Base-by-base conservation (phyloP, 1,140 invertebrate species). In the Adoxophyes honmai region DNA sequence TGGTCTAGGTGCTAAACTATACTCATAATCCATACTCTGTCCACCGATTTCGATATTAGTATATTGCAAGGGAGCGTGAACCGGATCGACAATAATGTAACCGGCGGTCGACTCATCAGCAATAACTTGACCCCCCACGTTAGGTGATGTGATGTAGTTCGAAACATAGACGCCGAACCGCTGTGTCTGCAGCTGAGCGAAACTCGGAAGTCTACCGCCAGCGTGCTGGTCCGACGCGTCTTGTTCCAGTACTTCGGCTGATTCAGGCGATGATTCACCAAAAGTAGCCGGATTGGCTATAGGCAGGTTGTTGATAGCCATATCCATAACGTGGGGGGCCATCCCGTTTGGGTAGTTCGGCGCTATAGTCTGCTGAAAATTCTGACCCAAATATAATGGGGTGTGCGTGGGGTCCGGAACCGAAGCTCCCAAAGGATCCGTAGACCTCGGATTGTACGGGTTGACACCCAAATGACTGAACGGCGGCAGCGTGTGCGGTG, bases 241-340 rank as follows among this genome's bases (percentile, higher is more conserved):
- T 39, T 84, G 75, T 70, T 89, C 77, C 68, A 89, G 81, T 68
- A 86, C 77, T 28, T 82, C 83, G 74, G 80, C 87, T 55, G 76
- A 78, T 79, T 89, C 82, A 13, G 82, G 74, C 85, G 76, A 44
- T 8, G 74, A 76, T 85, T 92, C 92, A 93, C 93, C 93, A 94
- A 91, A 93, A 94, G 91, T 93, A 93, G 83, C 93, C 92, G 86
- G 90, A 91, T 72, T 90, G 89, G 88, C 90, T 90, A 86, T 90
- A 90, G 75, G 90, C 80, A 89, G 91, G 89, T 86, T 93, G 92
- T 88, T 93, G 93, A 91, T 92, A 93, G 89, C 91, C 86, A 90
- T 92, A 92, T 91, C 91, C 92, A 91, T 93, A 94, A 94, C 93
- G 93, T 94, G 93, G 93, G 93, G 93, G 94, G 93, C 92, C 92